Evolutionary conservation across 1,140 invertebrate genomes (phyloP), one percentile per base, ranked within the genome.

Genomic region (Varroa destructor): DNA sequence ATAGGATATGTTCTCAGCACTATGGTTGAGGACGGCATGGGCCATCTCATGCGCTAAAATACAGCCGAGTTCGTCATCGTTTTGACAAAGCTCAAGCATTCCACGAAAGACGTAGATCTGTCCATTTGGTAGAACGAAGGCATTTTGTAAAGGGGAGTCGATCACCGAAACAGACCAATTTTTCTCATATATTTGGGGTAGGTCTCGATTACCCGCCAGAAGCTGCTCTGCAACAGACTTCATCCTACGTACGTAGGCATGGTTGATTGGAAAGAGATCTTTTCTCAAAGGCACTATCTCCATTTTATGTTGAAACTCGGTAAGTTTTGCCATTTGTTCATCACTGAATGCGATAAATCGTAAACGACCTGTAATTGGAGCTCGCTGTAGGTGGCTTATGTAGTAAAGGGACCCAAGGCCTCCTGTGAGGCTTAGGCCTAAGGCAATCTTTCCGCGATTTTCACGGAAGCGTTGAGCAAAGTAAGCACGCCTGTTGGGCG

Each of bases 1-100:
- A 74, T 79, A 76, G 78, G 84, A 81, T 4, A 85, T 74, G 72
- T 81, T 74, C 76, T 86, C 85, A 55, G 81, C 80, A 83, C 79
- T 78, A 80, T 87, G 86, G 70, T 79, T 79, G 25, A 87, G 77
- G 0, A 87, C 73, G 70, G 82, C 82, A 78, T 87, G 86, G 51
- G 86, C 81, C 79, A 87, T 85, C 79, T 87, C 86, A 78, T 87
- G 86, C 36, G 82, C 82, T 51, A 87, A 76, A 70, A 87, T 78
- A 64, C 83, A 77, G 40, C 81, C 85, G 1, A 87, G 76, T 76
- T 87, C 83, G 77, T 87, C 84, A 73, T 85, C 83, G 75, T 80
- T 84, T 56, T 80, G 75, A 12, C 82, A 81, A 36, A 84, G 73
- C 0, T 84, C 75, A 12, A 87, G 74, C 74, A 86, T 80, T 25